phyloP scores from a whole-genome alignment of 2,113 vertebrate species.

The Tychaedon coryphoeus region DNA sequence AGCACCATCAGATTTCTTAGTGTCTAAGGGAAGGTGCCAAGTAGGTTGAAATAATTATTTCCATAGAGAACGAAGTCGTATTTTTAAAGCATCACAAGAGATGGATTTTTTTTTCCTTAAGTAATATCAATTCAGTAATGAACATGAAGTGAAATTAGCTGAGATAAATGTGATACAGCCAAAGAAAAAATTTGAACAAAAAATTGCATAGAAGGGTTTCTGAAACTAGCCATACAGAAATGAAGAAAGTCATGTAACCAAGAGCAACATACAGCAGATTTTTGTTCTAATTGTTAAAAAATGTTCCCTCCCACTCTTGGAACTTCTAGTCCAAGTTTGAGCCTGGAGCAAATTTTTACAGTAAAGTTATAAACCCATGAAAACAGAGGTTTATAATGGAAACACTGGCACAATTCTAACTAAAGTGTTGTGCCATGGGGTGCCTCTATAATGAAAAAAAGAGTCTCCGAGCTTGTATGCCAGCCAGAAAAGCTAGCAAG shows the following conservation, averaged over 20 bases:
- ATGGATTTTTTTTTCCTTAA: neutral
- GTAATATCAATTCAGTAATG: neutral
- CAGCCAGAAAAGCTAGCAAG: slow-evolving; percentile 30
- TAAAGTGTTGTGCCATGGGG: slow-evolving; percentile 34
- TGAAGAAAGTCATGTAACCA: neutral
- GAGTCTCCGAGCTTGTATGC: neutral
- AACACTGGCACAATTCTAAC: slow-evolving; percentile 59
- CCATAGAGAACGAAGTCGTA: neutral
- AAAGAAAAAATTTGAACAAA: neutral
- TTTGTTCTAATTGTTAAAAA: slow-evolving; percentile 60
- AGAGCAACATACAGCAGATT: slow-evolving; percentile 20
- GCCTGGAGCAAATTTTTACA: slow-evolving; percentile 67
- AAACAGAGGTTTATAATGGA: slow-evolving; percentile 70
- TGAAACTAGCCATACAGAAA: slow-evolving; percentile 1
- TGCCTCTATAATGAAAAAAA: slow-evolving; percentile 34
- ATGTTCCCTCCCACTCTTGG: slow-evolving; percentile 37
- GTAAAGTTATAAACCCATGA: slow-evolving; percentile 65
- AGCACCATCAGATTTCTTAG: neutral
- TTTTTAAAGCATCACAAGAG: neutral
- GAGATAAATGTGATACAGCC: neutral
- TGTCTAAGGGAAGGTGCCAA: neutral
- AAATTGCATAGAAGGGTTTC: neutral
- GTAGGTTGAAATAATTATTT: neutral
- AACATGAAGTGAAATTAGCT: neutral
- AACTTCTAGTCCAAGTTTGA: slow-evolving; percentile 55